These are phyloP conservation scores for Drosophila testacea DNA, from an alignment of 2,888 invertebrate genomes.

Conservation along the genomic window DNA sequence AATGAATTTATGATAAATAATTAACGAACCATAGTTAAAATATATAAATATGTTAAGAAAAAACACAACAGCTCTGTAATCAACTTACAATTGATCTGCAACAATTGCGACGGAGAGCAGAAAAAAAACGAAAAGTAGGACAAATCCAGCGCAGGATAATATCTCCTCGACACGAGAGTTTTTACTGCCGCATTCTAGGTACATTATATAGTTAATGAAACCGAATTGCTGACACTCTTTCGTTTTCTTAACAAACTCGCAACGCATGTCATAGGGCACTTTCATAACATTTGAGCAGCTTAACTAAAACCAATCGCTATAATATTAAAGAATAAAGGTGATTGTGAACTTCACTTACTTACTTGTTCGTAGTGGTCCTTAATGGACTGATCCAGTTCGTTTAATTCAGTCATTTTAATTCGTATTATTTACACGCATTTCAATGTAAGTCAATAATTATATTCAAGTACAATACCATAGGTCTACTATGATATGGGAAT, in stretches of 20 bases:
- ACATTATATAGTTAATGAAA: conserved; percentile 6
- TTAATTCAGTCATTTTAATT: neutral
- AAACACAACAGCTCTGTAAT: neutral
- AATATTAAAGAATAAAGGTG: neutral
- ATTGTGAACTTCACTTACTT: neutral
- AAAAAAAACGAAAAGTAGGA: conserved; percentile 6
- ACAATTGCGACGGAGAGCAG: conserved; percentile 15
- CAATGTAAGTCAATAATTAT: neutral
- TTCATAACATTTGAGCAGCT: conserved; percentile 22
- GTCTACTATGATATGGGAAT: neutral
- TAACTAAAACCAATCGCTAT: neutral
- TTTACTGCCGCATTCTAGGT: conserved; percentile 2
- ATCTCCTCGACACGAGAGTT: neutral
- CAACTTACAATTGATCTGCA: conserved; percentile 28
- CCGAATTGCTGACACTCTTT: neutral
- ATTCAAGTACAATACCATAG: neutral
- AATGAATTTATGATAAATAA: too few relatives aligned
- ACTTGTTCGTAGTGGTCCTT: conserved; percentile 3
- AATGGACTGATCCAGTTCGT: conserved; percentile 1
- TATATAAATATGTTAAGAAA: too few relatives aligned
- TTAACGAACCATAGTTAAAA: too few relatives aligned
- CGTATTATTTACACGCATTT: neutral
- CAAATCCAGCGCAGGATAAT: neutral
- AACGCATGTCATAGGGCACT: conserved; percentile 11
- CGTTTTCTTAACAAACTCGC: conserved; percentile 6